A percentile compares a stretch with the other conserved stretches of the same genome.
Evolutionary conservation across 2,797 vertebrate genomes (phyloP).

Genomic region (Cryptoprocta ferox): DNA sequence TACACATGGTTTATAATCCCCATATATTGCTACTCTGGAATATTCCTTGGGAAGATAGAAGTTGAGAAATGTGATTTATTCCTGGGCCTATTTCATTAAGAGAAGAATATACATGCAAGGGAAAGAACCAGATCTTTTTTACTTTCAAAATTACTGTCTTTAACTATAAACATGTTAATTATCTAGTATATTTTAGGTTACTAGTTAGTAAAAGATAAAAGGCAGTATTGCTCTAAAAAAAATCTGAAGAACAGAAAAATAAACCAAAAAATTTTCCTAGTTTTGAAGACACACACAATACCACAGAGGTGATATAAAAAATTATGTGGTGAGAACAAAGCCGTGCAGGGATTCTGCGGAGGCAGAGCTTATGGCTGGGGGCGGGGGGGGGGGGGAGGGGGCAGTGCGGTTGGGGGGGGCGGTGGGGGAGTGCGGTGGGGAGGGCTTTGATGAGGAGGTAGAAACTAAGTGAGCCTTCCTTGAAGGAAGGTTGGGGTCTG

Average conservation of each 20-base stretch:
- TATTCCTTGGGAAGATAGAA: neutral
- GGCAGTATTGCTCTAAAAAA: neutral
- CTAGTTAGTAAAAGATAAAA: neutral
- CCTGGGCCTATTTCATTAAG: neutral
- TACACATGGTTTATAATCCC: neutral
- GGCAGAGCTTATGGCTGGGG: neutral
- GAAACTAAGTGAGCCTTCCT: neutral
- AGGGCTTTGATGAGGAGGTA: neutral
- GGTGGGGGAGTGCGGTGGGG: too few relatives aligned
- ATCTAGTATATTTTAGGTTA: slow-evolving; percentile 7
- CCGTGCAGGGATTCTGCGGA: neutral
- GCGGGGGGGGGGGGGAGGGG: neutral
- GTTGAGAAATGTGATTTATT: neutral
- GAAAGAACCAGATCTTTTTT: neutral
- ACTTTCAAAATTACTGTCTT: slow-evolving; percentile 25
- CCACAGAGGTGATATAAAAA: neutral
- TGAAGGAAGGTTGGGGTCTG: neutral
- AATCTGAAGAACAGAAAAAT: neutral
- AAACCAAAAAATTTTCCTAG: neutral
- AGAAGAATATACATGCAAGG: neutral
- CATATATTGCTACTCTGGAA: neutral
- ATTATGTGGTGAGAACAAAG: neutral
- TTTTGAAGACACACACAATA: neutral
- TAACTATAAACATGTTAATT: neutral
- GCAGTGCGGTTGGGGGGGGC: too few relatives aligned